Evolutionary conservation across 2,113 vertebrate genomes (phyloP).

Genomic region (Plecotus auritus): DNA sequence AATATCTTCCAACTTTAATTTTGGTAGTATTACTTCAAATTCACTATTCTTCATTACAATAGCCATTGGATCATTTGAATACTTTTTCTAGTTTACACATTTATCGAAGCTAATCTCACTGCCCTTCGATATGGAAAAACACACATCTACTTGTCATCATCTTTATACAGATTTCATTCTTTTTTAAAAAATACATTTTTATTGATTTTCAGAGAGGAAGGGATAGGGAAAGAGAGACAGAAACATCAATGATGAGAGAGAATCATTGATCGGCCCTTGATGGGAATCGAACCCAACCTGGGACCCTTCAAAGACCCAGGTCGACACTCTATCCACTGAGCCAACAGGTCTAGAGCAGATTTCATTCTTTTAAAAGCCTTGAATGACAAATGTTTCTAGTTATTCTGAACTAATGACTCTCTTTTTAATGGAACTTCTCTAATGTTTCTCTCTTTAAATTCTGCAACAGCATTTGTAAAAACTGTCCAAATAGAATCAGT

Average conservation of each 20-base stretch:
- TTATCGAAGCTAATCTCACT: conserved; percentile 21
- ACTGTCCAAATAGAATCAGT: conserved; percentile 22
- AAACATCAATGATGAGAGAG: no score
- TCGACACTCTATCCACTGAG: no score
- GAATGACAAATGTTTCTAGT: neutral
- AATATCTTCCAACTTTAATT: conserved; percentile 43
- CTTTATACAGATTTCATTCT: neutral
- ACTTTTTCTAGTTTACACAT: conserved; percentile 34
- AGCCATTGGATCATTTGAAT: conserved; percentile 24
- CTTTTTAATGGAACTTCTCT: neutral
- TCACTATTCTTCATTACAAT: conserved; percentile 15
- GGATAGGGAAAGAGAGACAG: no score
- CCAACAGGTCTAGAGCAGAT: neutral
- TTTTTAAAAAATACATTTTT: neutral
- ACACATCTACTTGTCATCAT: conserved; percentile 6
- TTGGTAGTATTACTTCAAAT: conserved; percentile 46
- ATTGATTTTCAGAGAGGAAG: no score
- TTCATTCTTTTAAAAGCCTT: neutral
- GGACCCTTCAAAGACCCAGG: no score
- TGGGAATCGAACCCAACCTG: no score
- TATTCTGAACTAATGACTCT: conserved; percentile 25
- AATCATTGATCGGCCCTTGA: no score
- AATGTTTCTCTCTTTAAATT: conserved; percentile 30
- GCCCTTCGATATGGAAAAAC: conserved; percentile 22
- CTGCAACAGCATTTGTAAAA: conserved; percentile 16